Percentiles rank a stretch among this genome's conserved stretches.
Conservation (phyloP, 2,888 invertebrate species). For the Portevinia maculata region DNA sequence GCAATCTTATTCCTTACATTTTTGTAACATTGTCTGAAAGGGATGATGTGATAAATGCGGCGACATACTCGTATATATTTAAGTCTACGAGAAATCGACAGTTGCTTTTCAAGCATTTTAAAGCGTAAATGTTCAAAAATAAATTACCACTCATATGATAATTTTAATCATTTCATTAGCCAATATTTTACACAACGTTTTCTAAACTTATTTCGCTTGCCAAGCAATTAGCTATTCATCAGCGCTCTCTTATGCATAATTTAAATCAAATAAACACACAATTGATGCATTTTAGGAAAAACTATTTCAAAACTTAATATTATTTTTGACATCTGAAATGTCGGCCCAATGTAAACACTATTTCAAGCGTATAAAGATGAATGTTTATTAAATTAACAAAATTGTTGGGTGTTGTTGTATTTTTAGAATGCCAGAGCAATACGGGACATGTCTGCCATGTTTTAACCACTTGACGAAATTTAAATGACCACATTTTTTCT, state of each 20-base stretch:
- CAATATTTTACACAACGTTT: not conserved
- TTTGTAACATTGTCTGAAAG: no score
- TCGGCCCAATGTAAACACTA: not conserved
- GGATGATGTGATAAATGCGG: no score
- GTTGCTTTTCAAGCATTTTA: no score
- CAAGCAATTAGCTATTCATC: not conserved
- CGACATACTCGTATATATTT: no score
- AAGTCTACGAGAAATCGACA: no score
- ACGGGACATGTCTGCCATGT: not conserved
- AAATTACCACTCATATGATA: no score
- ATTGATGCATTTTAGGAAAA: not conserved
- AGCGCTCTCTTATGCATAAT: not conserved
- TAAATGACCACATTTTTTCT: not conserved
- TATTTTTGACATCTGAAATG: not conserved
- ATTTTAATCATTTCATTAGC: no score
- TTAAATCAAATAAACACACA: not conserved
- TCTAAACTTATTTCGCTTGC: not conserved
- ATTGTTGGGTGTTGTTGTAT: not conserved
- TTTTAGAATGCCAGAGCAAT: not conserved
- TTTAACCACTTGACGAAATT: not conserved
- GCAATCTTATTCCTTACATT: no score
- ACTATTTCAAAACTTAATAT: not conserved
- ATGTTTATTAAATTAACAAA: not conserved
- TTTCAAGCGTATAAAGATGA: not conserved
- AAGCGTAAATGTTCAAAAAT: no score